Conservation (phyloP, 2,113 vertebrate species). For the Oxyruncus cristatus region DNA sequence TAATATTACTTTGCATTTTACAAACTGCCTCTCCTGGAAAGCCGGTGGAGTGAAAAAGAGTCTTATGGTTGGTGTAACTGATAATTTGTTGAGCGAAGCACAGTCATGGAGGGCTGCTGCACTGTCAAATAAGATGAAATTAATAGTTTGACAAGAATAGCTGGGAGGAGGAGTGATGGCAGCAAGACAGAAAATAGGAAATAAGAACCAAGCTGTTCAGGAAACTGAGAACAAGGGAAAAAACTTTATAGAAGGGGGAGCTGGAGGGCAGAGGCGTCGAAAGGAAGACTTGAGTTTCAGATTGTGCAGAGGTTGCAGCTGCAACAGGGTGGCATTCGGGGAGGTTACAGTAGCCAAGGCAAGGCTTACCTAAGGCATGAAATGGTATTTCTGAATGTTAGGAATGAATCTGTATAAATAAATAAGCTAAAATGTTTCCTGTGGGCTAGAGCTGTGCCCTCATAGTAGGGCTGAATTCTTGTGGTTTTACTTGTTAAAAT, state of each 20-base stretch:
- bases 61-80: slow-evolving; percentile 32
- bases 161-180: slow-evolving; percentile 31
- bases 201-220: slow-evolving; percentile 16
- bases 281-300: background rate
- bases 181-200: slow-evolving; percentile 26
- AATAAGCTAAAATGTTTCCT: slow-evolving; percentile 26
- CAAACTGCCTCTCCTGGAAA: slow-evolving; percentile 30
- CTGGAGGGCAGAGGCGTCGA: background rate
- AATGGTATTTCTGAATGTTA: slow-evolving; percentile 10
- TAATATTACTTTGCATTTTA: slow-evolving; percentile 49
- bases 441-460: slow-evolving; percentile 27
- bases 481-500: slow-evolving; percentile 52
- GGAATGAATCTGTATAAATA: slow-evolving; percentile 30
- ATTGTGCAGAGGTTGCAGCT: background rate
- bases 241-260: background rate
- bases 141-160: slow-evolving; percentile 43
- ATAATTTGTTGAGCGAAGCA: slow-evolving; percentile 34
- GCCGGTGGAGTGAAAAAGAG: slow-evolving; percentile 6
- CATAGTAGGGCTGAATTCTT: slow-evolving; percentile 12
- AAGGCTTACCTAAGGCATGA: slow-evolving; percentile 11
- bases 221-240: background rate
- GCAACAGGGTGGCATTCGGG: background rate
- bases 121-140: slow-evolving; percentile 38
- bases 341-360: background rate
- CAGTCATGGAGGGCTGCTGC: background rate